A percentile compares a stretch with the other conserved stretches of the same genome.
phyloP scores from a whole-genome alignment of 2,888 invertebrate genomes.

The Drosophila anceps region DNA sequence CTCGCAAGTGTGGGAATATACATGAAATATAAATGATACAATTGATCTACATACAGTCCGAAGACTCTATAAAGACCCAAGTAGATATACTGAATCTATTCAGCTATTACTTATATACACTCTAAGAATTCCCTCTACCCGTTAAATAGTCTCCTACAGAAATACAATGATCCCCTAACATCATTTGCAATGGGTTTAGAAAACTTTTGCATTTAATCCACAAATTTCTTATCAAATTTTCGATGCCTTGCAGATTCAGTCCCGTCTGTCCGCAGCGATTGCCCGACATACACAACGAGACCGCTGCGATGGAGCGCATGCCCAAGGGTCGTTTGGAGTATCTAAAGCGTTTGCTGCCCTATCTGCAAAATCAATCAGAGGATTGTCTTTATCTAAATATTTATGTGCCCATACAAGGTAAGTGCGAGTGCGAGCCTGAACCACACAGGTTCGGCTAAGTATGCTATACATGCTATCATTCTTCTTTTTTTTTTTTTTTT shows the following conservation, averaged over 20 bases:
- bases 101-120: not conserved
- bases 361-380: constrained; percentile 96
- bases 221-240: constrained; percentile 53
- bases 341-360: constrained; percentile 93
- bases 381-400: constrained; percentile 99
- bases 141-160: not conserved
- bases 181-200: constrained; percentile 11
- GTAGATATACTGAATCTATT: not conserved
- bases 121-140: not conserved
- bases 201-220: constrained; percentile 61
- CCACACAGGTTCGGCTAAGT: constrained; percentile 40
- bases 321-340: constrained; percentile 95
- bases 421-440: constrained; percentile 83
- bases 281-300: constrained; percentile 94
- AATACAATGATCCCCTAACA: not conserved
- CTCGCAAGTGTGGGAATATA: not conserved
- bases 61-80: not conserved
- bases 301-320: constrained; percentile 93
- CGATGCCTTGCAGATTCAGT: constrained; percentile 87
- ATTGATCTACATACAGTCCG: not conserved
- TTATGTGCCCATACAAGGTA: constrained; percentile 98
- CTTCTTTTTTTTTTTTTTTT: constrained; percentile 7
- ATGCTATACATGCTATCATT: constrained; percentile 27
- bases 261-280: constrained; percentile 97
- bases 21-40: not conserved